Conservation (phyloP, 2,113 vertebrate genomes). For the Microtus richardsoni region DNA sequence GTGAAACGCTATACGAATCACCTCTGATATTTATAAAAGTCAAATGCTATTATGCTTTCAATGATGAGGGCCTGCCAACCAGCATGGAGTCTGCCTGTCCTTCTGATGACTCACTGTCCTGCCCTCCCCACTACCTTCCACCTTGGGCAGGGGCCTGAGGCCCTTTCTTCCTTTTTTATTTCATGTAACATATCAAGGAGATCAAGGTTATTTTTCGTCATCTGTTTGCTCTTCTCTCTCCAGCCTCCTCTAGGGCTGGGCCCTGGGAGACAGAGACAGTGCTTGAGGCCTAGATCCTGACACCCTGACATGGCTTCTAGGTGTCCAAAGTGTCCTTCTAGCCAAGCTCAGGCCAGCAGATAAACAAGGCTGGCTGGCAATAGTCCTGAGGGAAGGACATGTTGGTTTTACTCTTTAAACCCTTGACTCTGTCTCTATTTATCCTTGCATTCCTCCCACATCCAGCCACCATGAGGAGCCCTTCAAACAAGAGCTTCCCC, state of each 20-base stretch:
- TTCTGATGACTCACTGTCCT: background rate
- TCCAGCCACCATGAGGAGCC: background rate
- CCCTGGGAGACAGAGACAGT: conserved; percentile 65
- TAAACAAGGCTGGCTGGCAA: background rate
- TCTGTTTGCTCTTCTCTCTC: too few species aligned
- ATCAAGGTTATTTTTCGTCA: background rate
- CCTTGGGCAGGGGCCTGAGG: background rate
- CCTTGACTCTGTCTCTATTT: background rate
- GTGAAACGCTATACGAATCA: conserved; percentile 83
- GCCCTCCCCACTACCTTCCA: background rate
- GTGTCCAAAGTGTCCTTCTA: rapidly evolving
- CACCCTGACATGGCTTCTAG: conserved; percentile 44
- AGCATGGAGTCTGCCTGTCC: background rate
- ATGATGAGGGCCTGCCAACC: background rate
- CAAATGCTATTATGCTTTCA: conserved; percentile 67
- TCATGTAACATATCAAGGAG: background rate
- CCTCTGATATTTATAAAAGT: conserved; percentile 87
- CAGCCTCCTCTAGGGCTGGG: background rate
- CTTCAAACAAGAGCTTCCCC: conserved; percentile 50
- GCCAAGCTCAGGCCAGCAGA: background rate
- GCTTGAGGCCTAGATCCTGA: background rate
- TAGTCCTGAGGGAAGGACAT: background rate
- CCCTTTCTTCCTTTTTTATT: background rate
- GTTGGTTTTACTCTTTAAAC: background rate
- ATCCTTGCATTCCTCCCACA: background rate